These are phyloP conservation scores for Halichoeres trimaculatus DNA, from an alignment of 2,113 vertebrate species.

Conservation along the genomic window DNA sequence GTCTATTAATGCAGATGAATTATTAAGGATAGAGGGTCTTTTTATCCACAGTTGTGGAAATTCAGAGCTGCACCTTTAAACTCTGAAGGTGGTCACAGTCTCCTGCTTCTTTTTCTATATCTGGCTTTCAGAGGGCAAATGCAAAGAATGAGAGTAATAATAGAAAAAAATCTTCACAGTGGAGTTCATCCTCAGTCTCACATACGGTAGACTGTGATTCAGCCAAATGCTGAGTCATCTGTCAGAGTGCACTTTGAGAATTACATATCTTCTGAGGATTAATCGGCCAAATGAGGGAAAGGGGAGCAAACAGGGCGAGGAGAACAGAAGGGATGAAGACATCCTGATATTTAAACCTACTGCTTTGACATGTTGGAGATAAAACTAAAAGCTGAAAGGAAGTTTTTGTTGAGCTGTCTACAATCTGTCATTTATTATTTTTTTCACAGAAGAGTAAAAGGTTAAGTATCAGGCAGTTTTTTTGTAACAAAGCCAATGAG, in stretches of 20 bases:
- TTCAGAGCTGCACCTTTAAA: no score
- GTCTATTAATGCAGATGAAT: constrained; percentile 82
- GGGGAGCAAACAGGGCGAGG: background rate
- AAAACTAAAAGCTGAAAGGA: constrained; percentile 33
- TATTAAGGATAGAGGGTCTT: constrained; percentile 81
- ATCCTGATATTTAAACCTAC: no score
- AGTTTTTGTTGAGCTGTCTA: constrained; percentile 24
- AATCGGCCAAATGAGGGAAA: constrained; percentile 62
- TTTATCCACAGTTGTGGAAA: no score
- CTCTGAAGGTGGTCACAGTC: no score
- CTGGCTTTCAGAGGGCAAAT: background rate
- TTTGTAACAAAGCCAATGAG: constrained; percentile 65
- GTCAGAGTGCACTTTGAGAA: constrained; percentile 51
- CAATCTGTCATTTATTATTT: constrained; percentile 47
- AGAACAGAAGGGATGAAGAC: background rate
- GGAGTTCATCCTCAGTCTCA: constrained; percentile 12
- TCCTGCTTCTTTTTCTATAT: no score
- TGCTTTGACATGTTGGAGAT: background rate
- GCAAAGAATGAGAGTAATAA: background rate
- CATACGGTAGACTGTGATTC: constrained; percentile 39
- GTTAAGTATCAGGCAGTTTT: constrained; percentile 61
- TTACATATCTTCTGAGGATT: constrained; percentile 43
- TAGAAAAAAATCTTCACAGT: no score
- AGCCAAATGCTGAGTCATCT: constrained; percentile 62
- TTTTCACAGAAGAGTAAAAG: constrained; percentile 53